Evolutionary conservation across 1,140 invertebrate genomes (phyloP).

Genomic region (Ceratina japonica): DNA sequence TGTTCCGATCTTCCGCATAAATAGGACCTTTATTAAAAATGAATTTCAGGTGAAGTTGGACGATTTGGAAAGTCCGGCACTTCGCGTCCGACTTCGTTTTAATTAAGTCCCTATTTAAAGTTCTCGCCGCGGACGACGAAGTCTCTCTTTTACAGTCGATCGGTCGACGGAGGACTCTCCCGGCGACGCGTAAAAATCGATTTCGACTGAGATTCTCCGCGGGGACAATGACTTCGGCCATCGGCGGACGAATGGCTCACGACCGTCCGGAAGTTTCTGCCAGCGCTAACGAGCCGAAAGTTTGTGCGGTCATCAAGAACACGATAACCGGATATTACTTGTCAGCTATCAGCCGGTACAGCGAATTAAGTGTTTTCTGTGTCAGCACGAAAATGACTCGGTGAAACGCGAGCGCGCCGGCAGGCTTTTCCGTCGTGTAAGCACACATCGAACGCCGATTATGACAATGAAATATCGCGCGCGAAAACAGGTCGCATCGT

Average conservation of each 20-base stretch:
- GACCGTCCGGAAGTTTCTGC: slow-evolving; percentile 45
- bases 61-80: too few relatives aligned
- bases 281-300: slow-evolving; percentile 64
- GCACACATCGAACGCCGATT: slow-evolving; percentile 6
- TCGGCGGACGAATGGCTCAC: slow-evolving; percentile 9
- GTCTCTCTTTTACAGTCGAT: not conserved
- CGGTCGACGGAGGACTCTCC: not conserved
- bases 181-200: not conserved
- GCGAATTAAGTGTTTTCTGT: slow-evolving; percentile 70
- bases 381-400: slow-evolving; percentile 61
- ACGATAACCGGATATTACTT: slow-evolving; percentile 73
- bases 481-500: too few relatives aligned
- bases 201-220: not conserved
- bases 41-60: too few relatives aligned
- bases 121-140: too few relatives aligned
- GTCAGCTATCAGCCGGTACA: slow-evolving; percentile 56
- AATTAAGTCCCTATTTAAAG: too few relatives aligned
- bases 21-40: too few relatives aligned
- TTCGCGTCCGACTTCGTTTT: too few relatives aligned
- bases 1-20: too few relatives aligned
- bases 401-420: slow-evolving; percentile 39
- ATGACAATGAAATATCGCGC: not conserved
- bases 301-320: slow-evolving; percentile 56
- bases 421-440: slow-evolving; percentile 29
- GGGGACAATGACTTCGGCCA: not conserved